Conservation (phyloP, 2,888 invertebrate genomes). For the Rhingia campestris region DNA sequence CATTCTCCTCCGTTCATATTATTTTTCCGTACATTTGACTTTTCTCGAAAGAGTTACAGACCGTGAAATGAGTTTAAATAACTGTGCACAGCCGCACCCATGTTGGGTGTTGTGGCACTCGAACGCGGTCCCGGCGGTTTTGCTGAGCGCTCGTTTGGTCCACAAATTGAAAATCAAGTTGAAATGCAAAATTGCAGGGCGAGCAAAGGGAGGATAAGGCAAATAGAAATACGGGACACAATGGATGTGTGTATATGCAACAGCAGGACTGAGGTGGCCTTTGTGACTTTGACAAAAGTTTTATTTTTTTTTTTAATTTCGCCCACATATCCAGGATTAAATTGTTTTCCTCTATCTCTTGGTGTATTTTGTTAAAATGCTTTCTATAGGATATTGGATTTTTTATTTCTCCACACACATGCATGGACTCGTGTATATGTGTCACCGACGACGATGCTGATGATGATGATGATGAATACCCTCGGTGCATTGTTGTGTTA, state of each 20-base stretch:
- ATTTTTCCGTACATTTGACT: conserved; percentile 65
- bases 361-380: conserved; percentile 69
- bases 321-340: conserved; percentile 71
- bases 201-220: conserved; percentile 35
- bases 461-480: conserved; percentile 61
- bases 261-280: conserved; percentile 56
- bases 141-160: conserved; percentile 36
- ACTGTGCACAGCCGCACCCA: conserved; percentile 55
- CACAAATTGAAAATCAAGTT: conserved; percentile 73
- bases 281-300: conserved; percentile 72
- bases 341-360: conserved; percentile 52
- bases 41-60: conserved; percentile 68
- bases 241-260: conserved; percentile 28
- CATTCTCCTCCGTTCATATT: conserved; percentile 9
- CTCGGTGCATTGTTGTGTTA: conserved; percentile 62
- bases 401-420: conserved; percentile 31
- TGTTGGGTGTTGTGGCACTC: conserved; percentile 38
- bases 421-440: conserved; percentile 31
- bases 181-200: conserved; percentile 65
- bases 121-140: conserved; percentile 59
- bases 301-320: conserved; percentile 50
- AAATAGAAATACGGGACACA: conserved; percentile 53
- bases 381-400: conserved; percentile 69
- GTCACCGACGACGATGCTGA: conserved; percentile 34
- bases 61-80: conserved; percentile 72